Evolutionary conservation across 1,140 invertebrate genomes (phyloP).

Genomic region (Drosophila gunungcola): DNA sequence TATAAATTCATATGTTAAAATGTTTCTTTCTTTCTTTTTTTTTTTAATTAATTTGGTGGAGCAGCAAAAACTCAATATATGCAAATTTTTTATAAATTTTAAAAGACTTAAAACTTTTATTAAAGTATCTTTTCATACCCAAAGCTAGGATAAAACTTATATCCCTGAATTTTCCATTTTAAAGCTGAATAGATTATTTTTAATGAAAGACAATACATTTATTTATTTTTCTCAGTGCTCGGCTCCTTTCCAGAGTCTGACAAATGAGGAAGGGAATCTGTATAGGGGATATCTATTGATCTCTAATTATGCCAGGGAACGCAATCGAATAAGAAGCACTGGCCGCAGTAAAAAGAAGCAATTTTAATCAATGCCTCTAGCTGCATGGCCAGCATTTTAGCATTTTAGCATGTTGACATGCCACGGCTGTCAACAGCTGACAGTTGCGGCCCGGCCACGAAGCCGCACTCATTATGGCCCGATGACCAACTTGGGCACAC

Average conservation of each 20-base stretch:
- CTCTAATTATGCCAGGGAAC: constrained; percentile 47
- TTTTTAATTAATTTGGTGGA: no score
- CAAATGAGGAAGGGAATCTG: constrained; percentile 44
- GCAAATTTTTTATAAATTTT: no score
- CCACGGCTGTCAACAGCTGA: constrained; percentile 80
- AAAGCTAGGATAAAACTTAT: no score
- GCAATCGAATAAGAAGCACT: constrained; percentile 38
- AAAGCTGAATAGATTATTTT: not conserved
- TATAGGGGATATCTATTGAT: constrained; percentile 51
- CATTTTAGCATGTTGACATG: constrained; percentile 81
- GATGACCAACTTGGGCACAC: constrained; percentile 81
- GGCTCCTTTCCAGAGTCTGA: constrained; percentile 17
- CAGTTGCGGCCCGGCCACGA: constrained; percentile 40
- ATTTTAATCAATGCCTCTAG: constrained; percentile 76
- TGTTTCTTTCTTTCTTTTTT: no score
- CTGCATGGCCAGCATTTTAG: constrained; percentile 71
- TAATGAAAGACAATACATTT: no score
- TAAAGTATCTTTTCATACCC: no score
- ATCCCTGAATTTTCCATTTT: no score
- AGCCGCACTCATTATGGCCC: constrained; percentile 76
- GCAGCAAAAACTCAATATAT: no score
- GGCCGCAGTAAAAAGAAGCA: constrained; percentile 38
- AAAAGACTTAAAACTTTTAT: no score
- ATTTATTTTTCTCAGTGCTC: constrained; percentile 6
- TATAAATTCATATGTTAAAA: no score